Base-by-base conservation (phyloP, 2,113 vertebrate species). In the Istiophorus platypterus region DNA sequence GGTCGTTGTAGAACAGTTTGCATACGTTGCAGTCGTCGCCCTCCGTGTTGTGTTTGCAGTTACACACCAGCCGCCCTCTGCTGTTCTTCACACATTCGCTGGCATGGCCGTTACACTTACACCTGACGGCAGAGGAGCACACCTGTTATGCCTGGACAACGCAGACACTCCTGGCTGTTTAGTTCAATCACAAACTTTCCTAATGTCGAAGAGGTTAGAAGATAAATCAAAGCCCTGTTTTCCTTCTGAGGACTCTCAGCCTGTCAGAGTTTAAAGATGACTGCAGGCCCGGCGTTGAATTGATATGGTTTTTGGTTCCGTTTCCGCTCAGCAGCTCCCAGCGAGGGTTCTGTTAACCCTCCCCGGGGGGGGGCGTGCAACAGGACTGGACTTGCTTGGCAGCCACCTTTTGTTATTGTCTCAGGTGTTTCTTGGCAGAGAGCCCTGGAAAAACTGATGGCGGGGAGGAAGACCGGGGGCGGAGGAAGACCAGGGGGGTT, bases 31-130 rank as follows among this genome's bases (percentile, higher is more conserved):
- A 99, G 95, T 99, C 97, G 0, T 90, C 92, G 0, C 98, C 98
- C 0, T 95, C 96, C 0, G 98, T 99, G 91, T 98, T 97, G 92
- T 99, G 98, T 45, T 97, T 98, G 93, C 98, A 99, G 90, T 95
- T 94, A 69, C 98, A 99, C 51, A 96, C 94, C 91, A 97, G 90
- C 49, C 93, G 96, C 15, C 92, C 95, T 5, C 90, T 49, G 11
- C 94, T 80, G 0, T 97, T 95, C 94, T 94, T 97, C 81, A 94
- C 76, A 18, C 98, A 99, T 89, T 99, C 97, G 0, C 98, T 99
- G 7, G 97, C 97, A 0, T 99, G 98, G 5, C 98, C 98, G 0
- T 99, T 98, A 83, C 98, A 99, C 84, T 99, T 99, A 89, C 98
- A 99, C 89, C 98, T 99, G 91, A 7, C 0, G 2, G 52, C n/a